Percentiles rank a stretch among this genome's conserved stretches.
Conservation (phyloP, 2,888 invertebrate genomes). For the Chloroclysta siterata region DNA sequence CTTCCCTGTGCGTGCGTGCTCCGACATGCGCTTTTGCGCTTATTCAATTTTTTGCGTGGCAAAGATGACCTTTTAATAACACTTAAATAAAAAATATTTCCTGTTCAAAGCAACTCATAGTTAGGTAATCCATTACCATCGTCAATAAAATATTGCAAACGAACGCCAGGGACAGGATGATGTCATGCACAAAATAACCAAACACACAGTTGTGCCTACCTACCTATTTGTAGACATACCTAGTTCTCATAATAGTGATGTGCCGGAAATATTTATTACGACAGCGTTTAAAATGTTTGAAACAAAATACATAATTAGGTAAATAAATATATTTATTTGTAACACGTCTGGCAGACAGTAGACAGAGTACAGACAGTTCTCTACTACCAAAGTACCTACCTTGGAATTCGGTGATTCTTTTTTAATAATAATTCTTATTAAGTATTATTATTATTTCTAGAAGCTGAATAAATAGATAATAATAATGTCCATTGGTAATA, state of each 20-base stretch:
- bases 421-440: too few species aligned
- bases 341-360: background rate
- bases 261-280: background rate
- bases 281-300: background rate
- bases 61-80: slow-evolving; percentile 2
- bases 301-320: background rate
- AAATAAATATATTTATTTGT: too few species aligned
- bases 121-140: slow-evolving; percentile 33
- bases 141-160: slow-evolving; percentile 39
- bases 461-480: too few species aligned
- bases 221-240: slow-evolving; percentile 27
- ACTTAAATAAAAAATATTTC: slow-evolving; percentile 6
- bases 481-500: too few species aligned
- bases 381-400: too few species aligned
- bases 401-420: too few species aligned
- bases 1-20: too few species aligned
- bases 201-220: slow-evolving; percentile 47
- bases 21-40: background rate
- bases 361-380: too few species aligned
- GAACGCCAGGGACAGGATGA: slow-evolving; percentile 54
- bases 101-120: slow-evolving; percentile 15
- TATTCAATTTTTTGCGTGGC: background rate
- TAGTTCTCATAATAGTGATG: slow-evolving; percentile 13
- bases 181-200: slow-evolving; percentile 71
- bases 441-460: too few species aligned